Percentiles rank a stretch among this genome's conserved stretches.
phyloP scores from a whole-genome alignment of 2,888 invertebrate species.

The Subacronicta megacephala region DNA sequence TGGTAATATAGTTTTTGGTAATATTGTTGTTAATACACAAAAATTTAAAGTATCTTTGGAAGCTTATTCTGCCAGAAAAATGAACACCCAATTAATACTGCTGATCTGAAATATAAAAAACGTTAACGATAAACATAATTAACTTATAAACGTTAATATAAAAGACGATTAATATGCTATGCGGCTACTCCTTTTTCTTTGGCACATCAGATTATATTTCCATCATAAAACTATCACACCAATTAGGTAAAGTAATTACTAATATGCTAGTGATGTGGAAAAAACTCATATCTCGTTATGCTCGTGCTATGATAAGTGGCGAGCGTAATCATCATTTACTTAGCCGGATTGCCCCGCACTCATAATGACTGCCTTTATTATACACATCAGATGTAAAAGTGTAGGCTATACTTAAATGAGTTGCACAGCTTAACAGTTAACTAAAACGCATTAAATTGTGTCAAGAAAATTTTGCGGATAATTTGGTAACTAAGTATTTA shows the following conservation, averaged over 20 bases:
- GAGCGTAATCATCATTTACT: constrained; percentile 51
- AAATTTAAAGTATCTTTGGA: too few relatives aligned
- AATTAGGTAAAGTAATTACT: constrained; percentile 25
- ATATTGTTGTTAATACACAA: too few relatives aligned
- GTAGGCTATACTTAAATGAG: constrained; percentile 30
- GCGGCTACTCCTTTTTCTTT: constrained; percentile 9
- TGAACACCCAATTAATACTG: too few relatives aligned
- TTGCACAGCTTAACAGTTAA: constrained; percentile 33
- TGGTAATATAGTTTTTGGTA: too few relatives aligned
- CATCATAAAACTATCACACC: constrained; percentile 31
- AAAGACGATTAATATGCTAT: constrained; percentile 1
- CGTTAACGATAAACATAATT: background rate
- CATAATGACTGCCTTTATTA: constrained; percentile 43
- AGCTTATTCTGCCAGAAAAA: too few relatives aligned
- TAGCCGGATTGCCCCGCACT: constrained; percentile 36
- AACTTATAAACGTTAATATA: background rate
- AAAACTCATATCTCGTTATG: constrained; percentile 38
- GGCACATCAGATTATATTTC: constrained; percentile 22
- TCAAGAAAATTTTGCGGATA: background rate
- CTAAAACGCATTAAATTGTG: constrained; percentile 13
- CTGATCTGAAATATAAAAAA: background rate
- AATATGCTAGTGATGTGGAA: constrained; percentile 28
- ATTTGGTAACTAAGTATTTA: background rate
- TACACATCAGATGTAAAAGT: constrained; percentile 33
- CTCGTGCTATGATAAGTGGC: constrained; percentile 47